A percentile compares a stretch with the other conserved stretches of the same genome.
Conservation (phyloP, 2,113 vertebrate genomes). For the Callorhinus ursinus region DNA sequence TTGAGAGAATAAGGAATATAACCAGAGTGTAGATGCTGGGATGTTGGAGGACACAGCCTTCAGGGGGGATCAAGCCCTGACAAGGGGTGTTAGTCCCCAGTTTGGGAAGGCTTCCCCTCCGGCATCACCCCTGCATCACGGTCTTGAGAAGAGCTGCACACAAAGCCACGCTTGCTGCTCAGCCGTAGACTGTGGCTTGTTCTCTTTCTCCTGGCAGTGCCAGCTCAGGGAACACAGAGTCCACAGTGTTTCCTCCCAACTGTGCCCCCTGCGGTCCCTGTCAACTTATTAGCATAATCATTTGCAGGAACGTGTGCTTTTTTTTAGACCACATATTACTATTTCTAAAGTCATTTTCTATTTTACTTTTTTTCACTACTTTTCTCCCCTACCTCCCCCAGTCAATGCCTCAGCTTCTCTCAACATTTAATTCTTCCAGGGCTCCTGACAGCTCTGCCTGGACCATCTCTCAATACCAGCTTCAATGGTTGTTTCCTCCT, state of each 20-base stretch:
- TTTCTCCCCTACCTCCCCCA: neutral
- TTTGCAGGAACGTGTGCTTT: neutral
- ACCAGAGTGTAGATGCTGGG: no score
- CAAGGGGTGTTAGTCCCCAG: neutral
- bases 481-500: neutral
- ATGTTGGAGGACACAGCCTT: neutral
- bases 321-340: neutral
- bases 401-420: neutral
- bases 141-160: neutral
- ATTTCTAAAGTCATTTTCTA: slow-evolving; percentile 3
- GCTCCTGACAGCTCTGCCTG: neutral
- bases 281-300: neutral
- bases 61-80: neutral
- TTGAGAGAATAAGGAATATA: neutral
- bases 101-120: neutral
- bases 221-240: neutral
- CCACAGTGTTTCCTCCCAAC: neutral
- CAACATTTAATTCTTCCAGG: neutral
- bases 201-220: neutral
- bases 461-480: neutral
- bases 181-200: neutral
- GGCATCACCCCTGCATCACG: neutral
- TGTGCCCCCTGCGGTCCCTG: neutral
- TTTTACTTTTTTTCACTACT: neutral
- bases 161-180: neutral